Percentiles rank a stretch among this genome's conserved stretches.
phyloP scores from a whole-genome alignment of 1,140 invertebrate genomes.

The Lucilia sericata region DNA sequence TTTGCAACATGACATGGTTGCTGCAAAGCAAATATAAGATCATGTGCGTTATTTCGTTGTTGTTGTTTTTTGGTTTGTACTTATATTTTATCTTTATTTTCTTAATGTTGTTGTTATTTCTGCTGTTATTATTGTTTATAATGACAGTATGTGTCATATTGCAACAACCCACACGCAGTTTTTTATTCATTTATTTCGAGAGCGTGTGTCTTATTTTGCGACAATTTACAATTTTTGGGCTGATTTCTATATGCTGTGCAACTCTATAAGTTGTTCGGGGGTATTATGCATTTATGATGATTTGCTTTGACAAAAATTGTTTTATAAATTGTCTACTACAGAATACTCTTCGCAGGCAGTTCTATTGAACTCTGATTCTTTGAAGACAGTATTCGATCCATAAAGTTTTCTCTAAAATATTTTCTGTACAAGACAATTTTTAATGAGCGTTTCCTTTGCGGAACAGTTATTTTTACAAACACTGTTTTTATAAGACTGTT shows the following conservation, averaged over 20 bases:
- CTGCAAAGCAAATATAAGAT: neutral
- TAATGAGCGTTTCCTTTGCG: too few species aligned
- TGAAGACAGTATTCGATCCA: too few species aligned
- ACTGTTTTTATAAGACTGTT: too few species aligned
- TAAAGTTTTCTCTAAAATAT: too few species aligned
- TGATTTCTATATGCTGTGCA: neutral
- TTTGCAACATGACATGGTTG: neutral
- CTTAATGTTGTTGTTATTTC: constrained; percentile 6
- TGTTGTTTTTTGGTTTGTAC: neutral
- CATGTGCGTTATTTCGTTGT: constrained; percentile 14
- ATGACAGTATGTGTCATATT: constrained; percentile 42
- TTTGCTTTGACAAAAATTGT: too few species aligned
- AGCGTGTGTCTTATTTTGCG: neutral
- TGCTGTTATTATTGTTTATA: constrained; percentile 37
- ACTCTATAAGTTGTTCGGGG: too few species aligned
- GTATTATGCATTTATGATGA: too few species aligned
- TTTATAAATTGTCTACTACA: too few species aligned
- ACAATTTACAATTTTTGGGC: constrained; percentile 6
- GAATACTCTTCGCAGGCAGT: too few species aligned
- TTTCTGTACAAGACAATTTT: too few species aligned
- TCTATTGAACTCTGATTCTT: too few species aligned
- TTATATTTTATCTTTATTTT: constrained; percentile 8
- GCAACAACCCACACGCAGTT: constrained; percentile 35
- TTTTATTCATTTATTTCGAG: neutral
- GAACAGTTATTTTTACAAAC: too few species aligned